phyloP scores from a whole-genome alignment of 2,113 vertebrate species.

The Hiodon tergisus region DNA sequence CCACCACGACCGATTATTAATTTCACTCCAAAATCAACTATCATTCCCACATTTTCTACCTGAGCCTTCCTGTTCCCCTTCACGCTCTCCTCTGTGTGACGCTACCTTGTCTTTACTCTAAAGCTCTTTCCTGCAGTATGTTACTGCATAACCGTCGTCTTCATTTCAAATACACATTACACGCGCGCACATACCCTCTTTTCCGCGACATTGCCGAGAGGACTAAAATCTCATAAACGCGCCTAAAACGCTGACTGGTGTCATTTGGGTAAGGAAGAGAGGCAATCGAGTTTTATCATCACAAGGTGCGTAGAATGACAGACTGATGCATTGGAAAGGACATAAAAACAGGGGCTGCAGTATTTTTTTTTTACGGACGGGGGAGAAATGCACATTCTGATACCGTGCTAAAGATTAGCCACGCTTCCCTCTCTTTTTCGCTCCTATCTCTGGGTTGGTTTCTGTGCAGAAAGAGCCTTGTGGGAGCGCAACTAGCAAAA shows the following conservation, averaged over 20 bases:
- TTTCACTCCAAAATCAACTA: neutral
- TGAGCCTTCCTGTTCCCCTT: neutral
- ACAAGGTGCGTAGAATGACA: neutral
- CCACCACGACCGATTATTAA: too few species aligned
- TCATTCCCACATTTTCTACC: neutral
- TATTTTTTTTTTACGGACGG: neutral
- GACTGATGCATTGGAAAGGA: neutral
- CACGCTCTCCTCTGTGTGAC: neutral
- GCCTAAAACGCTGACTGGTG: neutral
- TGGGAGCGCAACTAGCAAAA: neutral
- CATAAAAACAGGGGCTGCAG: neutral
- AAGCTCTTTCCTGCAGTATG: too few species aligned
- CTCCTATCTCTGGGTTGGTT: too few species aligned
- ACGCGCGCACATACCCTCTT: neutral
- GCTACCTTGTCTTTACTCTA: neutral
- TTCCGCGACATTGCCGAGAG: too few species aligned
- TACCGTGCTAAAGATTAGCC: neutral
- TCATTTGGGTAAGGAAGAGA: neutral
- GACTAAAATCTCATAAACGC: neutral
- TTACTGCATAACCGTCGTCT: neutral
- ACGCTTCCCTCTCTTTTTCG: too few species aligned
- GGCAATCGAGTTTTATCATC: neutral
- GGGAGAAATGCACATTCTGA: neutral
- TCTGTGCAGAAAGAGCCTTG: too few species aligned
- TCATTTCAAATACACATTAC: neutral